A percentile compares a stretch with the other conserved stretches of the same genome.
These are phyloP conservation scores for Sorex araneus DNA, from an alignment of 2,113 vertebrate genomes.

Conservation along the genomic window DNA sequence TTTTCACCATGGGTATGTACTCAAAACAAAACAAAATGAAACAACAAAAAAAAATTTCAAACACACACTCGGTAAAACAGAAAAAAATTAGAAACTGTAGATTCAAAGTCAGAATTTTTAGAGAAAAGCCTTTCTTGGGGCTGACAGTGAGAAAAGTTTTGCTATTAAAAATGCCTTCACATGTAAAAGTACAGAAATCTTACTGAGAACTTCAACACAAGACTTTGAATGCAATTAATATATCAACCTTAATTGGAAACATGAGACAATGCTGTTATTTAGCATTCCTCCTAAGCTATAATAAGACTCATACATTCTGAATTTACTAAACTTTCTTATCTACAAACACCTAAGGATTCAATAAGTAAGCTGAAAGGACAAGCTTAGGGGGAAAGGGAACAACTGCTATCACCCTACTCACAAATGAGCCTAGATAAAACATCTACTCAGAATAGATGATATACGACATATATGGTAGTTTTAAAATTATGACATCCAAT, in stretches of 20 bases:
- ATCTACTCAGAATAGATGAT: background rate
- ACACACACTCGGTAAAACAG: too few species aligned
- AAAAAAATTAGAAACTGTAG: conserved; percentile 36
- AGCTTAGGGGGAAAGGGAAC: background rate
- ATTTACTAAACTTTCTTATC: background rate
- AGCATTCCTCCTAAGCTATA: background rate
- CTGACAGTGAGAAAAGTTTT: background rate
- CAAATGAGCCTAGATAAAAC: conserved; percentile 23
- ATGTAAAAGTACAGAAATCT: conserved; percentile 6
- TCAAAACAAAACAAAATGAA: too few species aligned
- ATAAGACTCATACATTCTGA: background rate
- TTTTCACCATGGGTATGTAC: too few species aligned
- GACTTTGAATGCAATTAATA: background rate
- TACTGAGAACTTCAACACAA: background rate
- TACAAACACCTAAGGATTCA: background rate
- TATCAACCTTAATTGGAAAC: background rate
- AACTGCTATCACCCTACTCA: background rate
- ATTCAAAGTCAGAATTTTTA: background rate
- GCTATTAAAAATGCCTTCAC: conserved; percentile 5
- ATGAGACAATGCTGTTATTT: background rate
- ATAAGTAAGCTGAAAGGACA: background rate
- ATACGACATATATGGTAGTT: background rate
- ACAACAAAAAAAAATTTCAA: too few species aligned
- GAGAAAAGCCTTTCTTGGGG: conserved; percentile 7
- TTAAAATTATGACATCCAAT: conserved; percentile 29